Evolutionary conservation across 1,140 invertebrate species (phyloP).

Genomic region (Diorhabda sublineata): DNA sequence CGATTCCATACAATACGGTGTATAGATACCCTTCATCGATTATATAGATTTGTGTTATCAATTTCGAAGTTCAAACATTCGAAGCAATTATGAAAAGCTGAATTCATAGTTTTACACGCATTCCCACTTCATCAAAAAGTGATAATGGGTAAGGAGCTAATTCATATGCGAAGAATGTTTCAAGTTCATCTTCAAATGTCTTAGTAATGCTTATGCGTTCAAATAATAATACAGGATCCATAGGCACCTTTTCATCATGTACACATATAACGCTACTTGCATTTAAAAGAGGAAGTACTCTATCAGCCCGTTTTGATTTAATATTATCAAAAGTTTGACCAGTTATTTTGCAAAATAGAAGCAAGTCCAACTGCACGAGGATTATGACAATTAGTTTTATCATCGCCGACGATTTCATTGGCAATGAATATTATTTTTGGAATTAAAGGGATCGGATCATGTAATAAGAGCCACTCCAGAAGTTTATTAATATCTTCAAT

Average conservation of each 20-base stretch:
- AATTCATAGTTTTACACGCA: slow-evolving; percentile 39
- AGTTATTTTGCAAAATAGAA: neutral
- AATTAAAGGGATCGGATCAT: neutral
- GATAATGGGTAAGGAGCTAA: slow-evolving; percentile 29
- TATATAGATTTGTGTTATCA: no score
- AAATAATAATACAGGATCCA: slow-evolving; percentile 45
- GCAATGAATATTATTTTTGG: neutral
- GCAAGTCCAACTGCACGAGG: neutral
- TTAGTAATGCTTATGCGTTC: slow-evolving; percentile 42
- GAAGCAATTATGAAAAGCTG: no score
- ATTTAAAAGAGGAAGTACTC: neutral
- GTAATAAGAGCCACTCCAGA: neutral
- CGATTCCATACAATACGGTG: no score
- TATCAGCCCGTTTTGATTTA: neutral
- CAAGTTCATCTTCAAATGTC: slow-evolving; percentile 34
- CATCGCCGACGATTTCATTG: neutral
- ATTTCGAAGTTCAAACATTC: no score
- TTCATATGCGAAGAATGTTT: slow-evolving; percentile 39
- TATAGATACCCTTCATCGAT: no score
- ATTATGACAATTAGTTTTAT: neutral
- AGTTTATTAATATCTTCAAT: slow-evolving; percentile 31
- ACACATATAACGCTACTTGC: slow-evolving; percentile 38
- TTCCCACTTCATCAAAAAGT: slow-evolving; percentile 39
- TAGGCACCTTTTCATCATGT: slow-evolving; percentile 37
- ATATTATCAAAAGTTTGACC: neutral